These are phyloP conservation scores for Albula goreensis DNA, from an alignment of 2,113 vertebrate species.

Conservation along the genomic window DNA sequence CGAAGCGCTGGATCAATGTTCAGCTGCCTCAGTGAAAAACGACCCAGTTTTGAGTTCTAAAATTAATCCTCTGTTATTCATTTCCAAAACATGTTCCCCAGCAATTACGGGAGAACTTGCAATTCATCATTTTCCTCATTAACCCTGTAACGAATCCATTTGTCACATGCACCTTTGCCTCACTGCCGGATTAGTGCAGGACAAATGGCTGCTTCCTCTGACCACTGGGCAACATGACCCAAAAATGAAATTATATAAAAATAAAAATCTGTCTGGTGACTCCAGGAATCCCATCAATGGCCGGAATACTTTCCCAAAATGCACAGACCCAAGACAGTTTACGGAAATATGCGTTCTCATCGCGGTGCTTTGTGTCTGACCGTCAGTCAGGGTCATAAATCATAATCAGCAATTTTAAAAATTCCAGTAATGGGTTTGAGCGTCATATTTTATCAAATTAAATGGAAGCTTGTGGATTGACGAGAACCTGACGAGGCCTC, in stretches of 20 bases:
- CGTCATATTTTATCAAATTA: not conserved
- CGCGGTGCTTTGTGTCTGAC: not conserved
- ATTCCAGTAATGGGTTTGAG: not conserved
- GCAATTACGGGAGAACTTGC: constrained; percentile 4
- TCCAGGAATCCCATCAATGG: not conserved
- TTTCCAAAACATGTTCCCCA: not conserved
- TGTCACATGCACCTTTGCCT: not conserved
- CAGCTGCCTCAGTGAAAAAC: constrained; percentile 25
- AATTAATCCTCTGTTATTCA: constrained; percentile 10
- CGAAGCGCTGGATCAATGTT: constrained; percentile 8
- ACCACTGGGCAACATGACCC: not conserved
- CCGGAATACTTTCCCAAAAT: too few species aligned
- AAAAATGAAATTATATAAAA: not conserved
- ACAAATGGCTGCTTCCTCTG: not conserved
- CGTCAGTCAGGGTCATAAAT: not conserved
- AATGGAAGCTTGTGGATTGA: not conserved
- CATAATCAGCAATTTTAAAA: not conserved
- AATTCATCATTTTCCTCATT: not conserved
- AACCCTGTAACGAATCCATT: not conserved
- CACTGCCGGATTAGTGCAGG: not conserved
- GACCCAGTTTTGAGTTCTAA: not conserved
- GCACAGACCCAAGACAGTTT: not conserved
- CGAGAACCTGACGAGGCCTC: not conserved
- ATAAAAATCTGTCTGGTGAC: not conserved
- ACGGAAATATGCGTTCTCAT: not conserved